Evolutionary conservation across 2,113 vertebrate species (phyloP), one percentile per base, ranked within the genome.

Genomic region (Egretta garzetta): DNA sequence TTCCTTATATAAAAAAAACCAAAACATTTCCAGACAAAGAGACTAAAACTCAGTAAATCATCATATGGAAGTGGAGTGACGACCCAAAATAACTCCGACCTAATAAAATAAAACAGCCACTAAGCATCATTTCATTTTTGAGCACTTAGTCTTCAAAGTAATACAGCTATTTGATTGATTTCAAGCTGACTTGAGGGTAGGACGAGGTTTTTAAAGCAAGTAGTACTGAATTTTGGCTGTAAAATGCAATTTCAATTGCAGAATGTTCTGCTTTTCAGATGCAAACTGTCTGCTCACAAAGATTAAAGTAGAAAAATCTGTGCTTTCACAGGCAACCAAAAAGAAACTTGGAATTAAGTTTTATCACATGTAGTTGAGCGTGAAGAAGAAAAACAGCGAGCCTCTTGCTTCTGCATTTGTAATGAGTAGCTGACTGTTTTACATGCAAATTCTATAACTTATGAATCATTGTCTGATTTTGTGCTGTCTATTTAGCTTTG

Each of bases 381-480:
- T 93, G 92, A 97, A 95, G 92, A 94, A 96, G 79, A 88, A 97
- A 96, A 95, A 72, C 81, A 88, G 62, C 0, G 0, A 94, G 96
- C 58, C 74, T 86, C 66, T 90, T 90, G 88, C 92, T 93, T 89
- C 87, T 91, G 95, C 89, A 97, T 93, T 75, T 92, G 63, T 97
- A 97, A 97, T 96, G 88, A 97, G 91, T 75, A 68, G 83, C 77
- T 73, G 90, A 82, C 90, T 96, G 91, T 87, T 97, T 96, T 93
- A 91, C 77, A 96, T 96, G 96, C 95, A 96, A 96, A 96, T 97
- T 96, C 97, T 93, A 76, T 87, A 96, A 94, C 95, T 96, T 97
- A 97, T 96, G 95, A 96, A 95, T 96, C 95, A 85, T 86, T 96
- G 95, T 71, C 86, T 93, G 80, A 96, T 96, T 96, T 91, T 95